Evolutionary conservation across 2,797 vertebrate genomes (phyloP).

Genomic region (Chelmon rostratus): DNA sequence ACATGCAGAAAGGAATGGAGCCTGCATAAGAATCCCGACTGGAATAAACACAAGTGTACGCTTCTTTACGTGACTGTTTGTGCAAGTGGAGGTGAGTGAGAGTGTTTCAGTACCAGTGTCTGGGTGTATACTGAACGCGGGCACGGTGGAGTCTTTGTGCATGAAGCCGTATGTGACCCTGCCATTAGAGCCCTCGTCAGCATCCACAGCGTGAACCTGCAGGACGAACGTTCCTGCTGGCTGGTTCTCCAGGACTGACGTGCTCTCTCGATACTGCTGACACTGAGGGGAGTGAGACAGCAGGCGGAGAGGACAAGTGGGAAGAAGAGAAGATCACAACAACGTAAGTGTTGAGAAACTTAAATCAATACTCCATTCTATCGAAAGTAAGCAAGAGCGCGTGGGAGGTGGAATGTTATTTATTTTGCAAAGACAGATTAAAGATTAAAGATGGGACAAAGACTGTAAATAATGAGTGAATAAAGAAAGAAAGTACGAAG

Average conservation of each 20-base stretch:
- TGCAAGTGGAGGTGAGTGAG: background rate
- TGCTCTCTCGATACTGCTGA: conserved; percentile 89
- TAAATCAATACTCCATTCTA: conserved; percentile 23
- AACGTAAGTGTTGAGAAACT: conserved; percentile 9
- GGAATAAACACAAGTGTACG: background rate
- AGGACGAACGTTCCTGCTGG: conserved; percentile 90
- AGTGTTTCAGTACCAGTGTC: conserved; percentile 87
- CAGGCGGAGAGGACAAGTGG: conserved; percentile 10
- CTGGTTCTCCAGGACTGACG: conserved; percentile 92
- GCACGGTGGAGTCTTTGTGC: conserved; percentile 91
- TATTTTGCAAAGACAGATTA: conserved; percentile 33
- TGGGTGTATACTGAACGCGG: conserved; percentile 91
- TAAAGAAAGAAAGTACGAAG: background rate
- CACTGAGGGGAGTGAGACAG: conserved; percentile 81
- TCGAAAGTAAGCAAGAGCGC: conserved; percentile 8
- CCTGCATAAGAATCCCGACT: background rate
- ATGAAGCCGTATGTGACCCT: conserved; percentile 92
- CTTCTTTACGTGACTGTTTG: background rate
- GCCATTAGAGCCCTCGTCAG: conserved; percentile 92
- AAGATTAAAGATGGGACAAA: conserved; percentile 25
- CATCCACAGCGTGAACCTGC: conserved; percentile 91
- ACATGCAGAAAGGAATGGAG: background rate
- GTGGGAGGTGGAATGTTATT: conserved; percentile 33
- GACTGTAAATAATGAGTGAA: background rate
- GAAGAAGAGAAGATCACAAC: conserved; percentile 25